These are phyloP conservation scores for Stegodyphus dumicola DNA, from an alignment of 1,140 invertebrate species.

Conservation along the genomic window DNA sequence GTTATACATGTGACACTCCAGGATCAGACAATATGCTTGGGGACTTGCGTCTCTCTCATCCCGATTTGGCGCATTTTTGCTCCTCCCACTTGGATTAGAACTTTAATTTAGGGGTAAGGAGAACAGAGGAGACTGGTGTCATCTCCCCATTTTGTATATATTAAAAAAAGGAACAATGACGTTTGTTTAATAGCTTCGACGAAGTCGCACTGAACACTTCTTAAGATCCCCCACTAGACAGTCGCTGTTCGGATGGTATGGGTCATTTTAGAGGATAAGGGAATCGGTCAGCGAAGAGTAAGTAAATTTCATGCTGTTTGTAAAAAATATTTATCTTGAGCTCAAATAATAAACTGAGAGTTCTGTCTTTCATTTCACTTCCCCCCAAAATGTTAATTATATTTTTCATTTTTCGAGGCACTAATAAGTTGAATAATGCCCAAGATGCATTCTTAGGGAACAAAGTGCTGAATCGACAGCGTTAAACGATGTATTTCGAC, in stretches of 20 bases:
- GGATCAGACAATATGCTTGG: constrained; percentile 52
- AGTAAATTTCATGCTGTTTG: background rate
- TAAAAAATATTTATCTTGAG: background rate
- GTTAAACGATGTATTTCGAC: too few species aligned
- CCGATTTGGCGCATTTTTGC: constrained; percentile 22
- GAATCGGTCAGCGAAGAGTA: background rate
- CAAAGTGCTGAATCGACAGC: too few species aligned
- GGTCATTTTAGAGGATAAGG: background rate
- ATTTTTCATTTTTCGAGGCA: too few species aligned
- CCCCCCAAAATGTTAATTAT: too few species aligned
- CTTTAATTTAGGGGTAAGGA: constrained; percentile 44
- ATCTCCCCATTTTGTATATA: background rate
- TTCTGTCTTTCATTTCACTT: too few species aligned
- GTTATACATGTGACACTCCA: constrained; percentile 54
- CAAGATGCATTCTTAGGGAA: too few species aligned
- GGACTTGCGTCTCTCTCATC: constrained; percentile 42
- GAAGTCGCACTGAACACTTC: background rate
- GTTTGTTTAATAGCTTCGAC: background rate
- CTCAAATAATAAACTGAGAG: too few species aligned
- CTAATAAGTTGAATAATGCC: too few species aligned
- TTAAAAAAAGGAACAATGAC: constrained; percentile 1
- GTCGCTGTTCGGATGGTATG: background rate
- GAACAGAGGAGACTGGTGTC: background rate
- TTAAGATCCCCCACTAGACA: background rate
- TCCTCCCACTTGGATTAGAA: constrained; percentile 47